Percentiles rank a stretch among this genome's conserved stretches.
Conservation (phyloP, 2,797 vertebrate genomes). For the Scleropages formosus region DNA sequence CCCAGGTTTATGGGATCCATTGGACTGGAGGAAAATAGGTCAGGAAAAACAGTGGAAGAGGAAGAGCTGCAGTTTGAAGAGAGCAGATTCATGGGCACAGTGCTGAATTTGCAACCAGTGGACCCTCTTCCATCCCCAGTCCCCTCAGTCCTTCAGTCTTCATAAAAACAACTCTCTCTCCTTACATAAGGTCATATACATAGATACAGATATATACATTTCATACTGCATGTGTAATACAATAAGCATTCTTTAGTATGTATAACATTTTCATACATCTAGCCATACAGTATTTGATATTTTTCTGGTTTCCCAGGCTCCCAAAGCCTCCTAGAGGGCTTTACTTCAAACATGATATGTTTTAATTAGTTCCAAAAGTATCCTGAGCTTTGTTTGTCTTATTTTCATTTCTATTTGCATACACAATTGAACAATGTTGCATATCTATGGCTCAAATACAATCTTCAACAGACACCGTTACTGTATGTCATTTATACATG, state of each 20-base stretch:
- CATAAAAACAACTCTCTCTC: slow-evolving; percentile 4
- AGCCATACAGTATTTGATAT: background rate
- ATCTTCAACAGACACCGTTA: background rate
- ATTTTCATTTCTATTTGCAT: background rate
- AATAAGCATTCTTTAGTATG: slow-evolving; percentile 13
- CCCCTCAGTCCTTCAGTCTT: slow-evolving; percentile 5
- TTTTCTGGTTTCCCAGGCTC: background rate
- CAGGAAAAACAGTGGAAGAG: background rate
- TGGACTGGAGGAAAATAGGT: background rate
- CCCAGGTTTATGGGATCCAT: background rate
- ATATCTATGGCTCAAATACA: background rate
- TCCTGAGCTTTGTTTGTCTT: slow-evolving; percentile 21
- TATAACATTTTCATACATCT: background rate
- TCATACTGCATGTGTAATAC: slow-evolving; percentile 14
- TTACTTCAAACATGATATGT: slow-evolving; percentile 20
- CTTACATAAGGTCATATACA: slow-evolving; percentile 15
- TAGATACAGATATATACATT: slow-evolving; percentile 24
- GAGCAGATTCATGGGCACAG: slow-evolving; percentile 7
- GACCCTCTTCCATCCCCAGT: background rate
- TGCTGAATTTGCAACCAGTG: background rate
- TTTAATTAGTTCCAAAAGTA: slow-evolving; percentile 27
- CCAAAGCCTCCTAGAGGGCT: slow-evolving; percentile 9
- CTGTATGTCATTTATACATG: too few relatives aligned
- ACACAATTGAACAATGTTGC: slow-evolving; percentile 6
- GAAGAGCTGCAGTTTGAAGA: background rate